Conservation (phyloP, 2,113 vertebrate species). For the Lipophrys pholis region DNA sequence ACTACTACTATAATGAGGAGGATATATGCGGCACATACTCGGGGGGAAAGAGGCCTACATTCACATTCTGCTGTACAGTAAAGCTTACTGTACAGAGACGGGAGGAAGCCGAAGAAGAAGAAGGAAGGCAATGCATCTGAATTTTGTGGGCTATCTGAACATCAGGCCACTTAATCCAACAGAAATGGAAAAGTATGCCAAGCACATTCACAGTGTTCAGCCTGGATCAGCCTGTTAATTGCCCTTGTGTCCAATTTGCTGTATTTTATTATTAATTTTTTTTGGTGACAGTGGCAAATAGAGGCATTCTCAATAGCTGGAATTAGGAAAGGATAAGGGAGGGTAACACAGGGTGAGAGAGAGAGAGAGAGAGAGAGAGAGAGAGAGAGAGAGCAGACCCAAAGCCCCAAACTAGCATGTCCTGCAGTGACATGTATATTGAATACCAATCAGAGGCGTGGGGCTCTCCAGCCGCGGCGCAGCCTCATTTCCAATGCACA, state of each 20-base stretch:
- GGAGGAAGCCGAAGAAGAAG: neutral
- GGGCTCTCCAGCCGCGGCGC: constrained; percentile 85
- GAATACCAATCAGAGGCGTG: constrained; percentile 95
- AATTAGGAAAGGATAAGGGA: constrained; percentile 48
- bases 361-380: constrained; percentile 18
- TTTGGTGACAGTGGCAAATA: constrained; percentile 38
- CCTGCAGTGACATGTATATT: constrained; percentile 92
- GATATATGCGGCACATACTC: neutral
- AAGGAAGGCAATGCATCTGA: constrained; percentile 22
- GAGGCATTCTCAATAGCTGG: constrained; percentile 41
- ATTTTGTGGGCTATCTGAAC: constrained; percentile 15
- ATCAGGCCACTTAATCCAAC: constrained; percentile 21
- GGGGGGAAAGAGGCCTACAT: constrained; percentile 8
- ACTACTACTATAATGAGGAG: constrained; percentile 15
- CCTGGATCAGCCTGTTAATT: constrained; percentile 42
- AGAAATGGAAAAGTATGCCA: constrained; percentile 40
- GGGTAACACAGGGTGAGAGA: constrained; percentile 21
- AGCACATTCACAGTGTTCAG: constrained; percentile 22
- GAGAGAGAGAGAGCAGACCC: constrained; percentile 40
- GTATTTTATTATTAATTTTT: no score
- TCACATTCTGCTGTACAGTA: neutral
- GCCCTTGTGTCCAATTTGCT: constrained; percentile 61
- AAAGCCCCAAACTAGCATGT: constrained; percentile 84
- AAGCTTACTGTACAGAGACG: constrained; percentile 5
- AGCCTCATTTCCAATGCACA: constrained; percentile 95